Conservation (phyloP, 2,113 vertebrate species). For the Corynorhinus townsendii region DNA sequence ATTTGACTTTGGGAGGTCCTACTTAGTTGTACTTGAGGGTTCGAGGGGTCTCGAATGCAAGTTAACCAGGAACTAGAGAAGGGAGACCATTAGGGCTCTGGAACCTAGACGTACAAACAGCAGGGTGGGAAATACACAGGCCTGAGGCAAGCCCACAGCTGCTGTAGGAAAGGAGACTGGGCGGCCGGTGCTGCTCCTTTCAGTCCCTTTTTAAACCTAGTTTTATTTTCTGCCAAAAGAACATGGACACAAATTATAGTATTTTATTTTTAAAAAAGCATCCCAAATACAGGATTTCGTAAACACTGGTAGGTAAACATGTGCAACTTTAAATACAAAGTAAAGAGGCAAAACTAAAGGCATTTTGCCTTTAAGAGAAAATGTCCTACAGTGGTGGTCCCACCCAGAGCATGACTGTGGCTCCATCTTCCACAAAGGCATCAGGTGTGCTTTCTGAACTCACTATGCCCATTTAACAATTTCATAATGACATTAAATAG, state of each 20-base stretch:
- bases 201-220: background rate
- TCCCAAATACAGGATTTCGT: constrained; percentile 58
- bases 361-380: constrained; percentile 46
- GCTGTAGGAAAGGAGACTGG: background rate
- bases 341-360: constrained; percentile 45
- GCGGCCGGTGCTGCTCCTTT: background rate
- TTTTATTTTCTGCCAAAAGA: background rate
- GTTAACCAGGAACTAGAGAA: background rate
- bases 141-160: background rate
- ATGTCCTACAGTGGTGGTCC: background rate
- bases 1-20: background rate
- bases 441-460: background rate
- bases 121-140: too few species aligned
- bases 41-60: background rate
- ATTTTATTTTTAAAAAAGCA: constrained; percentile 78
- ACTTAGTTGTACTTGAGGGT: background rate
- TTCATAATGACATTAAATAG: background rate
- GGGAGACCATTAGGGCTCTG: background rate
- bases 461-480: background rate
- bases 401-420: background rate
- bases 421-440: background rate
- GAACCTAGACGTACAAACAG: background rate
- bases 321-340: constrained; percentile 61
- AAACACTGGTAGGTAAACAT: constrained; percentile 74
- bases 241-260: constrained; percentile 45